A percentile compares a stretch with the other conserved stretches of the same genome.
Conservation (phyloP, 2,113 vertebrate species). For the Petroica traversi region DNA sequence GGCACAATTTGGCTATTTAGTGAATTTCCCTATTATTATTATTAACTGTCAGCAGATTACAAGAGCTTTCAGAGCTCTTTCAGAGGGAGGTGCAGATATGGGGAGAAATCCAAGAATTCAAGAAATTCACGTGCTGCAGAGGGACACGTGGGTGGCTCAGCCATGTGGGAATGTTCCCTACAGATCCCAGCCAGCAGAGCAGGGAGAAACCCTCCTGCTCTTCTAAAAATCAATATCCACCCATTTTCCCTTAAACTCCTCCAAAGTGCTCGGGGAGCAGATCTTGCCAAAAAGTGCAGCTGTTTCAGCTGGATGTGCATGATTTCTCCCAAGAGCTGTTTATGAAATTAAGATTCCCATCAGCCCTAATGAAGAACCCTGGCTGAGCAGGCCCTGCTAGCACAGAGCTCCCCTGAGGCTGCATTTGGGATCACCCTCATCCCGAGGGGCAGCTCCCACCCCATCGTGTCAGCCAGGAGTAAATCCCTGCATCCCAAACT, state of each 20-base stretch:
- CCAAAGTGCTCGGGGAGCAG: neutral
- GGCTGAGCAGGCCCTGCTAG: neutral
- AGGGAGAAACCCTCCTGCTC: neutral
- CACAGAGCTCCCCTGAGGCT: neutral
- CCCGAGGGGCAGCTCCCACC: neutral
- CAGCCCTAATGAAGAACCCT: neutral
- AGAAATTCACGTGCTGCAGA: neutral
- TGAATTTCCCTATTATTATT: neutral
- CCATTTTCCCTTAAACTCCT: neutral
- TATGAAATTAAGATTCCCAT: neutral
- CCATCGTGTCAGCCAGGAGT: fast-evolving
- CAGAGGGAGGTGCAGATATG: neutral
- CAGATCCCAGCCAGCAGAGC: neutral
- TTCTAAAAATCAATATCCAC: neutral
- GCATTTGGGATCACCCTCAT: neutral
- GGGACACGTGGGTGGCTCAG: neutral
- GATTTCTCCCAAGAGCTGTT: neutral
- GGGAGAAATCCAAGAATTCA: neutral
- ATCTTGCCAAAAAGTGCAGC: neutral
- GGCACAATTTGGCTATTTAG: neutral
- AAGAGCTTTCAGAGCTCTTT: neutral
- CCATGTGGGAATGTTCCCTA: neutral
- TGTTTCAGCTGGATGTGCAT: neutral
- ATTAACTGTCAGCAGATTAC: neutral
- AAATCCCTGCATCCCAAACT: neutral